Base-by-base conservation (phyloP, 2,113 vertebrate genomes). In the Dicerorhinus sumatrensis region DNA sequence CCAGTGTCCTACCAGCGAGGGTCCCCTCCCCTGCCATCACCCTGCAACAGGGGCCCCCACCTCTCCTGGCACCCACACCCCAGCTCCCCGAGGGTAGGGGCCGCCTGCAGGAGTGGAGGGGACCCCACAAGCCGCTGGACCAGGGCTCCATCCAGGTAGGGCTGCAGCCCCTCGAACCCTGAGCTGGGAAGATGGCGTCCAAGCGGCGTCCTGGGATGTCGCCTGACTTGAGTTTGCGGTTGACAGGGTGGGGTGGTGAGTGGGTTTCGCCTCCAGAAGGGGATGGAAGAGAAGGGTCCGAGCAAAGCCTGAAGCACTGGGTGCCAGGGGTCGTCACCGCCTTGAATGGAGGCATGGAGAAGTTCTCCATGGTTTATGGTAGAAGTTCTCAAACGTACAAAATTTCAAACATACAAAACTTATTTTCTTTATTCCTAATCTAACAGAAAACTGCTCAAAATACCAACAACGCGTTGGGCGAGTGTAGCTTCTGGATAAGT, bases 401-500 rank as follows among this genome's bases (percentile, higher is more conserved):
- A 62, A 23, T 70, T 54, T 54, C 51, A 54, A 54, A 13, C 51
- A 54, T 18, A 16, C 20, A 8, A 8, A 51, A 8, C 10, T 25
- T 14, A 2, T 70, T 33, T 51, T 27, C 23, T 16, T 20, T 3
- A 8, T 51, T 36, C 29, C 73, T 42, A 21, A 21, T 27, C 33
- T 21, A n/a, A 46, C 2, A 42, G 42, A 33, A 92, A 77, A 3
- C 46, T 42, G 70, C 62, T 70, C 17, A 13, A 6, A 9, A 33
- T 0, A 8, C 54, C 48, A 6, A 8, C 4, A 2, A 23, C 3
- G 5, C 20, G 5, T 21, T 1, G 29, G 36, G 20, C 11, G 6
- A 6, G 2, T 25, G 2, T 4, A 17, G 4, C 33, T 11, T 1
- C 1, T 2, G 9, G 0, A 2, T 14, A 2, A 4, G 25, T 8